phyloP scores from a whole-genome alignment of 2,113 vertebrate species.

The Helogale parvula region DNA sequence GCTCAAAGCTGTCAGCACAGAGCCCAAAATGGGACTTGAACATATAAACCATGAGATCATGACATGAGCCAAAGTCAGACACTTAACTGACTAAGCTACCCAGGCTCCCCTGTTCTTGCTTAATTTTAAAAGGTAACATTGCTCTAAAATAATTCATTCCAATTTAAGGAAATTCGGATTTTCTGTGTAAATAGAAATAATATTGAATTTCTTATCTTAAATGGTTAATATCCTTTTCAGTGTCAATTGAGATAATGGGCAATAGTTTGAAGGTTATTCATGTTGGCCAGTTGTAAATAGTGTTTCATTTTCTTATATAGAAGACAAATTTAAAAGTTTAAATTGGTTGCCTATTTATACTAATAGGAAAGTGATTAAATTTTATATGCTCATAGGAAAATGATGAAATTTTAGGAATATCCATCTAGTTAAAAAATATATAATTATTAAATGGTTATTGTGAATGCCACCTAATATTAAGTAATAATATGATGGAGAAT shows the following conservation, averaged over 20 bases:
- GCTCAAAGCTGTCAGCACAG: no score
- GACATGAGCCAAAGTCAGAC: no score
- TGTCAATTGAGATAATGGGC: not conserved
- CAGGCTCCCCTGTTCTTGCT: not conserved
- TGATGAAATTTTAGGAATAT: not conserved
- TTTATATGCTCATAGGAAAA: not conserved
- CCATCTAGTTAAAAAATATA: not conserved
- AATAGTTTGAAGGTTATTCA: not conserved
- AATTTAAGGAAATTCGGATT: conserved; percentile 25
- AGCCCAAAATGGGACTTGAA: no score
- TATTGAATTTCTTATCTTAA: conserved; percentile 40
- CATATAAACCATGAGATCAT: no score
- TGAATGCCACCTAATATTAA: not conserved
- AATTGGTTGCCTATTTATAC: not conserved
- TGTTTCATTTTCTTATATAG: conserved; percentile 1
- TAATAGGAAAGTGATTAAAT: conserved; percentile 7
- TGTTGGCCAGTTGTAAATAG: not conserved
- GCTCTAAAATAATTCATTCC: conserved; percentile 33
- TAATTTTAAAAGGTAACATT: not conserved
- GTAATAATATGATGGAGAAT: not conserved
- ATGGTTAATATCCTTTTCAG: conserved; percentile 10
- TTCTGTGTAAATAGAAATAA: not conserved
- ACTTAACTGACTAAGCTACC: no score
- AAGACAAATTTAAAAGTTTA: not conserved
- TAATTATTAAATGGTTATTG: not conserved